Evolutionary conservation across 2,113 vertebrate genomes (phyloP).

Genomic region (Equus przewalskii): DNA sequence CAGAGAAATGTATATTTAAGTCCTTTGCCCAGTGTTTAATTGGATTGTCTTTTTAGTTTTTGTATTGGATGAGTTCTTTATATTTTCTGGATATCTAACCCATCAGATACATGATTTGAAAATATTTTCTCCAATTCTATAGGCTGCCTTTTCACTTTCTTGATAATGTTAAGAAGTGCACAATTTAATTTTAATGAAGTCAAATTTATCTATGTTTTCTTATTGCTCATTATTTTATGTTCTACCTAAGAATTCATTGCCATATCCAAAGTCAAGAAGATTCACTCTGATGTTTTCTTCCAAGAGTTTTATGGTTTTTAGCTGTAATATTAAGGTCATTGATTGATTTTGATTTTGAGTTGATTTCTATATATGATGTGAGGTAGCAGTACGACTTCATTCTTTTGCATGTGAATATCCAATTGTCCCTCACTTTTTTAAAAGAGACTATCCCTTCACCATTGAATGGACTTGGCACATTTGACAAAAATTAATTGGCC

Average conservation of each 20-base stretch:
- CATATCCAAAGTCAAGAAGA: no score
- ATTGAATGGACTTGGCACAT: not conserved
- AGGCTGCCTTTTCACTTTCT: no score
- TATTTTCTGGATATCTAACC: not conserved
- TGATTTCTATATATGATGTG: not conserved
- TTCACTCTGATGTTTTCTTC: no score
- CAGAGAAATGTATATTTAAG: not conserved
- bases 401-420: not conserved
- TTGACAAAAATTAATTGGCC: not conserved
- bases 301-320: not conserved
- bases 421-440: not conserved
- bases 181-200: no score
- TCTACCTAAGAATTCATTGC: no score
- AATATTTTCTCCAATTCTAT: not conserved
- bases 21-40: not conserved
- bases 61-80: not conserved
- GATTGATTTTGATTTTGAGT: not conserved
- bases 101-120: not conserved
- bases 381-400: not conserved
- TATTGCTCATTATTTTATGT: no score
- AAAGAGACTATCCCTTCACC: not conserved
- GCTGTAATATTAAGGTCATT: not conserved
- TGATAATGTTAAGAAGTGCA: no score
- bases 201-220: no score
- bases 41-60: not conserved